Conservation (phyloP, 2,888 invertebrate species). For the Agrochola circellaris region DNA sequence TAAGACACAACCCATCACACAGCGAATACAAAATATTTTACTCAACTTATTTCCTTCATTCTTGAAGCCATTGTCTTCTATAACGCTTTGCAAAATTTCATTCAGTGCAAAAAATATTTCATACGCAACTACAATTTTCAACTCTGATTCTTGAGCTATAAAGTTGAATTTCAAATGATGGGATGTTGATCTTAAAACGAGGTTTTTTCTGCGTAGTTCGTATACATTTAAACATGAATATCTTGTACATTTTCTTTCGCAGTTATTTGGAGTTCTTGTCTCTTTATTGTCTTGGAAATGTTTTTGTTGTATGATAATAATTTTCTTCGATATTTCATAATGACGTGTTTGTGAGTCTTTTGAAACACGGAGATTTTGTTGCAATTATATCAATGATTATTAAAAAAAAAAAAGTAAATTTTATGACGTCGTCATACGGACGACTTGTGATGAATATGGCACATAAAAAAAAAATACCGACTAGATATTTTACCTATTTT, state of each 20-base stretch:
- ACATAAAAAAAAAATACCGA: background rate
- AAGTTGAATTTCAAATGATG: slow-evolving; percentile 37
- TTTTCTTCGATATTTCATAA: slow-evolving; percentile 24
- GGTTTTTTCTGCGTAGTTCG: slow-evolving; percentile 56
- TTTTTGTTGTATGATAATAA: slow-evolving; percentile 36
- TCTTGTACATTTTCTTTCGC: slow-evolving; percentile 63
- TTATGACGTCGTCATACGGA: background rate
- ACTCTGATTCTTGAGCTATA: slow-evolving; percentile 1
- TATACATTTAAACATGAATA: slow-evolving; percentile 70
- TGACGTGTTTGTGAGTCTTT: slow-evolving; percentile 5
- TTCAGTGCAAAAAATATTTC: slow-evolving; percentile 46
- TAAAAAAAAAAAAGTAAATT: background rate
- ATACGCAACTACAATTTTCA: slow-evolving; percentile 3
- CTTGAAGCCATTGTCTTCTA: slow-evolving; percentile 60
- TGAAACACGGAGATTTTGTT: background rate
- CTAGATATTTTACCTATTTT: background rate
- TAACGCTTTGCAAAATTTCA: slow-evolving; percentile 55
- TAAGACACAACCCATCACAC: slow-evolving; percentile 50
- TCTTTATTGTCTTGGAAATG: slow-evolving; percentile 28
- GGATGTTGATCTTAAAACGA: slow-evolving; percentile 35
- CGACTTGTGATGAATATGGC: background rate
- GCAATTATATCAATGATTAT: background rate
- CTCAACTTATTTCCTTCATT: slow-evolving; percentile 60
- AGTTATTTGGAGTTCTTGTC: slow-evolving; percentile 58
- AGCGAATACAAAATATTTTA: slow-evolving; percentile 58